Evolutionary conservation across 2,888 invertebrate species (phyloP), one percentile per base, ranked within the genome.

Genomic region (Apodemia duryi): DNA sequence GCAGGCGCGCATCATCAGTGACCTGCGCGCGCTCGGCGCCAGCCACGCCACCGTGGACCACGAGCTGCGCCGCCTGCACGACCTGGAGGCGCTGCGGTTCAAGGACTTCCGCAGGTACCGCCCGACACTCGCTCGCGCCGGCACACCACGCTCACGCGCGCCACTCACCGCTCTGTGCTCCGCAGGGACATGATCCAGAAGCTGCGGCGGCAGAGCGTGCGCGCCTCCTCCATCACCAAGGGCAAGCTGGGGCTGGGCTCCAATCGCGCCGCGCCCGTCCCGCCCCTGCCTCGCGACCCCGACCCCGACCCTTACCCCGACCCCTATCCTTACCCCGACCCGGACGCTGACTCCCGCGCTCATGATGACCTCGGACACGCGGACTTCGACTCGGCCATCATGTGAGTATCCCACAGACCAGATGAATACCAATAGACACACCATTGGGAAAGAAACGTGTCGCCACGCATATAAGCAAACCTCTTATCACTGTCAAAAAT

Each of bases 1-100:
- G 83, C 98, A 99, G 83, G 96, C 98, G 11, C 97, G 97, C 90
- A 96, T 98, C 65, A 98, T 99, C 69, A 98, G 97, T 81, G 98
- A 98, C 85, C 90, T 99, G 71, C 94, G 96, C 74, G 95, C 96
- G 6, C 89, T 97, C 60, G 98, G 98, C 0, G 98, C 98, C 43
- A 96, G 96, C 32, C 96, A 97, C 76, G 94, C 95, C 61, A 98
- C 97, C 3, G 96, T 99, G 66, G 98, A 99, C 75, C 95, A 96
- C 75, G 99, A 99, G 91, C 95, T 98, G 92, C 95, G 97, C 75
- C 94, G 98, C 68, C 89, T 99, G 66, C 97, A 98, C 72, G 98
- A 98, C 79, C 86, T 99, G 49, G 99, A 99, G 91, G 96, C 97
- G 10, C 94, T 98, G 78, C 96, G 98, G 65, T 99, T 98, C 80